phyloP scores from a whole-genome alignment of 2,797 vertebrate genomes.

The Gobionotothen gibberifrons region DNA sequence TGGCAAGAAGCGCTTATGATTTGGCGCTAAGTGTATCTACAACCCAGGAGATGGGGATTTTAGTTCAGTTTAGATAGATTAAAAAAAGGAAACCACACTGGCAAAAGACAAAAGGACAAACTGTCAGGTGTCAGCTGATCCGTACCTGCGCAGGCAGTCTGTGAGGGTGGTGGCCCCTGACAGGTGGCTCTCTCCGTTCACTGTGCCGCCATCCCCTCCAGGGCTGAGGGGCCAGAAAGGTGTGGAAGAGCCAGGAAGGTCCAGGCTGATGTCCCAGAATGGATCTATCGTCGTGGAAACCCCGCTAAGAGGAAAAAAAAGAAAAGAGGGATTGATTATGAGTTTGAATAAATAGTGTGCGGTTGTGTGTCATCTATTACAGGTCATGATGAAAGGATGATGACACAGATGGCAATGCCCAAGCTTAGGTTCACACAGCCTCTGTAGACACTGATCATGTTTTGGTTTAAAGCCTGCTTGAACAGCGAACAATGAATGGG shows the following conservation, averaged over 20 bases:
- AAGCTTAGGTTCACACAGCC: slow-evolving; percentile 27
- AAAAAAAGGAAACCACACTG: not conserved
- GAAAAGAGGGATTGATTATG: not conserved
- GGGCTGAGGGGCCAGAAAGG: slow-evolving; percentile 99
- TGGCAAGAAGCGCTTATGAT: not conserved
- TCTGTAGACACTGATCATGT: slow-evolving; percentile 49
- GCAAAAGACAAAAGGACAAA: not conserved
- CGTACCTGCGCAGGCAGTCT: slow-evolving; percentile 95
- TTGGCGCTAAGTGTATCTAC: not conserved
- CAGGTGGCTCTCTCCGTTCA: slow-evolving; percentile 95
- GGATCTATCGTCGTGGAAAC: slow-evolving; percentile 99
- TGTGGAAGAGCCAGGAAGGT: slow-evolving; percentile 96
- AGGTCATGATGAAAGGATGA: slow-evolving; percentile 66
- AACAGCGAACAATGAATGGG: slow-evolving; percentile 22
- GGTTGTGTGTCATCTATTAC: slow-evolving; percentile 30
- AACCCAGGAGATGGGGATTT: too few relatives aligned
- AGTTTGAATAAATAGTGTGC: slow-evolving; percentile 26
- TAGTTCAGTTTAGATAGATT: not conserved
- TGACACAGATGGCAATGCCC: slow-evolving; percentile 56
- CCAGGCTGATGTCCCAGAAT: slow-evolving; percentile 99
- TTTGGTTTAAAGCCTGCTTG: slow-evolving; percentile 46
- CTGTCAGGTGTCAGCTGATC: not conserved
- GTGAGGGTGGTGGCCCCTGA: slow-evolving; percentile 96
- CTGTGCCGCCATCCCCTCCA: slow-evolving; percentile 92
- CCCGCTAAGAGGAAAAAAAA: slow-evolving; percentile 80